Percentiles rank a stretch among this genome's conserved stretches.
These are phyloP conservation scores for Pseudomyrmex pallidus DNA, from an alignment of 1,140 invertebrate species.

Conservation along the genomic window DNA sequence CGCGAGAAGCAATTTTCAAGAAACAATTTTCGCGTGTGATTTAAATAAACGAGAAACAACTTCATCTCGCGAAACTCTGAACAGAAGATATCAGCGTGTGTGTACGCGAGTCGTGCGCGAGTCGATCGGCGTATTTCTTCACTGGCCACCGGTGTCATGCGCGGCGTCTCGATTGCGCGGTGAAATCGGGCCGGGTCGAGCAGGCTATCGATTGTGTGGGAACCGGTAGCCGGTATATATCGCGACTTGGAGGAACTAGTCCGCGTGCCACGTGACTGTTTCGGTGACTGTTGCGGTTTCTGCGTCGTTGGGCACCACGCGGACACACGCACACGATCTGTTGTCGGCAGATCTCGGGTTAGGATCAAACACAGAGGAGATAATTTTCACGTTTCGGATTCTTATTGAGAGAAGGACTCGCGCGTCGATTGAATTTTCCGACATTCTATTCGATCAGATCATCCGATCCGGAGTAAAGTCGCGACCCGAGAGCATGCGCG, in stretches of 20 bases:
- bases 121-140: slow-evolving; percentile 36
- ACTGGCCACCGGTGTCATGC: slow-evolving; percentile 1
- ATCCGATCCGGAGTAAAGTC: not conserved
- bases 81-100: slow-evolving; percentile 36
- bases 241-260: slow-evolving; percentile 35
- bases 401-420: not conserved
- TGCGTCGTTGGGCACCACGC: slow-evolving; percentile 29
- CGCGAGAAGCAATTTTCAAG: slow-evolving; percentile 2
- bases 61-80: not conserved
- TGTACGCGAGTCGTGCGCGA: slow-evolving; percentile 27
- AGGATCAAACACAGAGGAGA: not conserved
- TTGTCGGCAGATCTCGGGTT: not conserved
- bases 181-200: slow-evolving; percentile 65
- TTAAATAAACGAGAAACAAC: slow-evolving; percentile 11
- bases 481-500: not conserved
- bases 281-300: slow-evolving; percentile 32
- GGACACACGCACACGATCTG: no score
- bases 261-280: slow-evolving; percentile 62
- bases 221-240: slow-evolving; percentile 43
- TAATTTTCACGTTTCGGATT: not conserved
- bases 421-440: not conserved
- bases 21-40: not conserved
- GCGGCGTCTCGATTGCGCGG: slow-evolving; percentile 58
- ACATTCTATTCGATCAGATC: not conserved
- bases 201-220: slow-evolving; percentile 50